Conservation (phyloP, 2,888 invertebrate genomes). For the Eumacrocentrus americanus region DNA sequence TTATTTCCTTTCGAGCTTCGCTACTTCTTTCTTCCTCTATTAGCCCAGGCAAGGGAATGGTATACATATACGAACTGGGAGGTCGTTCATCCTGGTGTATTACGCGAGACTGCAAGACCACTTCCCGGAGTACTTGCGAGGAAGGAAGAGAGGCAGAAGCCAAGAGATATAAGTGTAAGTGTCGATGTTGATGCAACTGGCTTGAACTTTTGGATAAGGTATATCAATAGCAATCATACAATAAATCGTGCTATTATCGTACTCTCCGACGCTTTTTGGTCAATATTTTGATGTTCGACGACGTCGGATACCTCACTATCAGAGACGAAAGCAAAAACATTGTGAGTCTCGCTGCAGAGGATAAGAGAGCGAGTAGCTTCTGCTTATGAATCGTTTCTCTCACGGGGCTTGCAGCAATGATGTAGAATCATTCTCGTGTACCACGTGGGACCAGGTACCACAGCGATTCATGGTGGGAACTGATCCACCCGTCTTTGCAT, state of each 20-base stretch:
- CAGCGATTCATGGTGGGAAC: slow-evolving; percentile 45
- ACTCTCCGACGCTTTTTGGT: not conserved
- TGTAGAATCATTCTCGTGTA: slow-evolving; percentile 33
- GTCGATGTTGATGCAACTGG: slow-evolving; percentile 1
- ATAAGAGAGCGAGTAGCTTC: too few relatives aligned
- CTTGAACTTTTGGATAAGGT: slow-evolving; percentile 10
- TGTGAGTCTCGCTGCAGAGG: too few relatives aligned
- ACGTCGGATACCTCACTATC: not conserved
- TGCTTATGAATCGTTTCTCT: not conserved
- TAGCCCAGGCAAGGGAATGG: slow-evolving; percentile 1
- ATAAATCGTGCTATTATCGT: not conserved
- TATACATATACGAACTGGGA: slow-evolving; percentile 23
- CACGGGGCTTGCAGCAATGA: slow-evolving; percentile 25
- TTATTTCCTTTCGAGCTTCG: slow-evolving; percentile 33
- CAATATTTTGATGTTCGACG: not conserved
- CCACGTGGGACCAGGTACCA: slow-evolving; percentile 52
- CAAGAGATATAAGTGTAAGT: not conserved
- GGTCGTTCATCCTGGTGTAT: slow-evolving; percentile 39
- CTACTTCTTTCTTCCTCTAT: slow-evolving; percentile 10
- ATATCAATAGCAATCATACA: too few relatives aligned
- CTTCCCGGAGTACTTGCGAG: slow-evolving; percentile 1
- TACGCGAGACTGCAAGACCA: slow-evolving; percentile 31
- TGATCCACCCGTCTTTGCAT: slow-evolving; percentile 49
- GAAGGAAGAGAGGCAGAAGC: not conserved
- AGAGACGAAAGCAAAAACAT: too few relatives aligned